Evolutionary conservation across 2,888 invertebrate genomes (phyloP), one percentile per base, ranked within the genome.

Genomic region (Tiliacea aurago): DNA sequence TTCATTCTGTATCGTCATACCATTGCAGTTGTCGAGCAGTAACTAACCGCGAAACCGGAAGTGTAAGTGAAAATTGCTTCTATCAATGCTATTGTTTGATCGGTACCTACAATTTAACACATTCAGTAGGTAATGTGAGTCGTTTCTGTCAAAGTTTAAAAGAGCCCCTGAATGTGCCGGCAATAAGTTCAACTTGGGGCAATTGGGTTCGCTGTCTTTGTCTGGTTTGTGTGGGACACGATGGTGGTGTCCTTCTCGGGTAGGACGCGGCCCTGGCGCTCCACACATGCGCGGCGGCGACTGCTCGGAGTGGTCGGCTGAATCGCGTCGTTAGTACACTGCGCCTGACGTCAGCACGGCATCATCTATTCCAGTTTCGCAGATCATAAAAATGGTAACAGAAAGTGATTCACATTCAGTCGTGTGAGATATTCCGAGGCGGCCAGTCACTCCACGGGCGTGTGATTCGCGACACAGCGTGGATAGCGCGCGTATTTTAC

Each of bases 341-440:
- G 77, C 82, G 83, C 73, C 86, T 90, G 91, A 91, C 93, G 91
- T 93, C 92, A 84, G 70, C 84, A 87, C 83, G 85, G 88, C 86
- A 88, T 88, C 89, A 88, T 83, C 88, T 90, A 92, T 91, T 93
- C 91, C 91, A 94, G 91, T 93, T 92, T 91, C 86, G 90, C 90
- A 88, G 90, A 90, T 90, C 90, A 90, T 93, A 94, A 94, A 94
- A 94, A 94, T 95, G 94, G 85, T 93, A 90, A 91, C 93, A 90
- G 90, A 94, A 92, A 93, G 92, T 94, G 91, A 93, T 84, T 28
- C 28, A 28, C 28, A 28, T 28, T 94, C 93, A 95, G 94, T 94
- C 90, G 91, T 92, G 90, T 92, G 89, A 90, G 89, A 92, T 91
- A 92, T 88, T 89, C 86, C 88, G 90, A 82, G 84, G 90, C 81